Percentiles rank a stretch among this genome's conserved stretches.
phyloP scores from a whole-genome alignment of 2,113 vertebrate species.

The Macquaria australasica region DNA sequence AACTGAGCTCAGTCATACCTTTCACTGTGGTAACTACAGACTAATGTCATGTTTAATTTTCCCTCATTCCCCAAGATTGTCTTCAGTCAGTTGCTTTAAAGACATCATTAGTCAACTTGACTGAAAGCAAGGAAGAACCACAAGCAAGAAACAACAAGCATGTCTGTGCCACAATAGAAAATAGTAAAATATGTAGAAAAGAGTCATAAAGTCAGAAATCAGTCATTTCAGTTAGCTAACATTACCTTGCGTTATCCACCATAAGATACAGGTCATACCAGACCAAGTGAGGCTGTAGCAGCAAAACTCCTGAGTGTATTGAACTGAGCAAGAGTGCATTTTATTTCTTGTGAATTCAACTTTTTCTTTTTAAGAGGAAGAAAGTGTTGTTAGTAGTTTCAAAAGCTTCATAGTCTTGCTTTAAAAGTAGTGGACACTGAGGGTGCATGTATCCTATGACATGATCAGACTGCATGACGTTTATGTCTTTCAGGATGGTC shows the following conservation, averaged over 20 bases:
- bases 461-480: no score
- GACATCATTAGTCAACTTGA: not conserved
- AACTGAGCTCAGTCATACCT: conserved; percentile 4
- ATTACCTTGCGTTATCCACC: not conserved
- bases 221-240: not conserved
- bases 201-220: not conserved
- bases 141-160: not conserved
- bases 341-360: no score
- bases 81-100: not conserved
- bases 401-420: not conserved
- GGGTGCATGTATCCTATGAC: not conserved
- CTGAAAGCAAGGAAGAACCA: not conserved
- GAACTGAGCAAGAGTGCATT: no score
- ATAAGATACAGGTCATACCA: not conserved
- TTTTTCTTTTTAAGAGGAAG: no score
- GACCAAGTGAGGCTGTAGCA: not conserved
- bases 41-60: not conserved
- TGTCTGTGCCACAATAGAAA: no score
- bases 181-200: no score
- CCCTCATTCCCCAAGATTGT: not conserved
- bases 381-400: no score
- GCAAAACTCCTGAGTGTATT: no score
- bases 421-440: not conserved
- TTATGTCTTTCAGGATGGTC: not conserved
- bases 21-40: not conserved